Evolutionary conservation across 2,797 vertebrate species (phyloP), one percentile per base, ranked within the genome.

Genomic region (Danio choprae): DNA sequence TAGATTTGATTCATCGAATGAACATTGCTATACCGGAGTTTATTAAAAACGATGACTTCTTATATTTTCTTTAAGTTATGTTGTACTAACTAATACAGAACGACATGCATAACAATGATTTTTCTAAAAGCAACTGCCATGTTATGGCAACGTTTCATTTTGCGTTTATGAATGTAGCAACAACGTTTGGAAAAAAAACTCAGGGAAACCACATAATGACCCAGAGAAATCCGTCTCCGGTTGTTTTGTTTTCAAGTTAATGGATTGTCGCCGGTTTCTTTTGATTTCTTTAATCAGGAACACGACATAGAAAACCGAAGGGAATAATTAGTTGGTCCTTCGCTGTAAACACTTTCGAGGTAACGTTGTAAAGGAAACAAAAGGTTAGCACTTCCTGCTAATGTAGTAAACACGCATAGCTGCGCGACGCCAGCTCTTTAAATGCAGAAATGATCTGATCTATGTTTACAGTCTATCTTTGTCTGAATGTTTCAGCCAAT

Each of bases 191-290:
- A 6, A 9, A 6, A 48, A 29, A 29, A 78, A 79, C 65, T 10
- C 76, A 29, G 75, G 62, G 60, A 81, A 83, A 68, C 29, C 15
- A 74, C 29, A 64, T 64, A 73, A 1, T 53, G 41, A 50, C 60
- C 50, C 56, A 81, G 13, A 9, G 20, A 9, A 48, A 22, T 40
- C 38, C 6, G 11, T 8, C 12, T 62, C 50, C 5, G 12, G 4
- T 82, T 85, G 82, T 85, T 85, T 81, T 81, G 82, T 46, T 85
- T 74, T 74, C 60, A 22, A 43, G 62, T 13, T 41, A 41, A 12
- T 12, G 58, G 7, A 78, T 59, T 11, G 16, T 72, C 18, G 36
- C 46, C 48, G 36, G 63, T 12, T 13, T 48, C 22, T 55, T 65
- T 60, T 62, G 44, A 10, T 16, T 20, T 58, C 6, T 20, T 16